Base-by-base conservation (phyloP, 1,140 invertebrate genomes). In the Zaprionus taronus region DNA sequence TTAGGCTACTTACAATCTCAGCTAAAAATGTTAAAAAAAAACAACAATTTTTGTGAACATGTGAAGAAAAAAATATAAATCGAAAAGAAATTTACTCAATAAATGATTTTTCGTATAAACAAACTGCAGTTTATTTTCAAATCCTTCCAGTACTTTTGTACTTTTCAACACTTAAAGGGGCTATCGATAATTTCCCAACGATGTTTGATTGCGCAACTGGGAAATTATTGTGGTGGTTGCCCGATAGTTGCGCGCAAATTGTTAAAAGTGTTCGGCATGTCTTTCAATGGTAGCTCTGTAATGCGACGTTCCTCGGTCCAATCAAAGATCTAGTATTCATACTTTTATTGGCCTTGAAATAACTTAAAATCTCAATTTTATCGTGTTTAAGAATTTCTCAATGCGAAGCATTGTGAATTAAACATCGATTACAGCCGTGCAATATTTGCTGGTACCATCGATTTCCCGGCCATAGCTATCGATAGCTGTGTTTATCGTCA, bases 21-120 rank as follows among this genome's bases (percentile, higher is more conserved):
- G 65, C 67, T 73, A 83, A 77, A 80, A 68, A 53, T 55, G 34
- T 66, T 26, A 28, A 53, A 56, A 15, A 15, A 60, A 38, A 63
- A 63, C 57, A 56, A 58, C 12, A 79, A 82, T 74, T 87, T 87
- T 89, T 87, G 83, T 87, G 84, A 89, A 83, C 74, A 87, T 87
- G 83, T 87, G 73, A 78, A 89, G 82, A 86, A 81, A 26, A 73
- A 80, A 79, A 79, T n/a, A 34, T 12, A 83, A 77, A 87, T 73
- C 77, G 84, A 89, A 83, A 87, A 72, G 65, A 89, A 87, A 83
- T 89, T 87, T 89, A 87, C 84, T 89, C 84, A 87, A 87, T 87
- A 87, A 87, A 87, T 89, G 83, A 89, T 83, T 89, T 87, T 87
- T 87, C 84, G 84, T 89, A 87, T 71, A 86, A 79, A 62, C 53